Evolutionary conservation across 2,797 vertebrate genomes (phyloP).

Genomic region (Neoniphon sammara): DNA sequence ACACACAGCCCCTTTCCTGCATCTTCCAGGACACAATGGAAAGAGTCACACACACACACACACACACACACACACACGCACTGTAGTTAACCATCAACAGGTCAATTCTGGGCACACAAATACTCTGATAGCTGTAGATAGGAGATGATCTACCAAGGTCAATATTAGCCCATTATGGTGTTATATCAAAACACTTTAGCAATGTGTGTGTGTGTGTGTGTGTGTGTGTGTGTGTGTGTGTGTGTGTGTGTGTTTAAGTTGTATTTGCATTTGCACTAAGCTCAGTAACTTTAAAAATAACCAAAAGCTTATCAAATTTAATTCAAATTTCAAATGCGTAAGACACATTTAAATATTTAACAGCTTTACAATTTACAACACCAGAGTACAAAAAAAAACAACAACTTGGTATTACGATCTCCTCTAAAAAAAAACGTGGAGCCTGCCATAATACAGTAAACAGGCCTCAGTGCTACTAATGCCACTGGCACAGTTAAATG

Average conservation of each 20-base stretch:
- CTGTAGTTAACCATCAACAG: constrained; percentile 70
- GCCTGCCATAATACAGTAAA: neutral
- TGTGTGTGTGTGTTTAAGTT: neutral
- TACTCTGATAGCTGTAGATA: constrained; percentile 32
- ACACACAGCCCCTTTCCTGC: too few species aligned
- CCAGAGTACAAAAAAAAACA: neutral
- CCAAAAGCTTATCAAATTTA: constrained; percentile 23
- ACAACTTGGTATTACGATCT: neutral
- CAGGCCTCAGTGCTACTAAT: constrained; percentile 24
- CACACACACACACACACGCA: constrained; percentile 9
- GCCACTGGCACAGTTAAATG: constrained; percentile 20
- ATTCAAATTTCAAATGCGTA: constrained; percentile 39
- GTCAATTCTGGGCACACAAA: constrained; percentile 23
- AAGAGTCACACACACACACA: constrained; percentile 3
- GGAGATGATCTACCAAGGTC: constrained; percentile 60
- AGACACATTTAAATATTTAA: constrained; percentile 64
- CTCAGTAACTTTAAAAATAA: constrained; percentile 26
- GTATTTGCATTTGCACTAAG: neutral
- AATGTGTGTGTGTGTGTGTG: constrained; percentile 17
- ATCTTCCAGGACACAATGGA: constrained; percentile 3
- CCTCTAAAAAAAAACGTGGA: neutral
- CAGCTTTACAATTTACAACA: constrained; percentile 47
- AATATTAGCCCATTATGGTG: constrained; percentile 75
- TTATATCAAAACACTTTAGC: constrained; percentile 57
- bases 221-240: constrained; percentile 20